These are phyloP conservation scores for Gortyna flavago DNA, from an alignment of 2,888 invertebrate species.

Conservation along the genomic window DNA sequence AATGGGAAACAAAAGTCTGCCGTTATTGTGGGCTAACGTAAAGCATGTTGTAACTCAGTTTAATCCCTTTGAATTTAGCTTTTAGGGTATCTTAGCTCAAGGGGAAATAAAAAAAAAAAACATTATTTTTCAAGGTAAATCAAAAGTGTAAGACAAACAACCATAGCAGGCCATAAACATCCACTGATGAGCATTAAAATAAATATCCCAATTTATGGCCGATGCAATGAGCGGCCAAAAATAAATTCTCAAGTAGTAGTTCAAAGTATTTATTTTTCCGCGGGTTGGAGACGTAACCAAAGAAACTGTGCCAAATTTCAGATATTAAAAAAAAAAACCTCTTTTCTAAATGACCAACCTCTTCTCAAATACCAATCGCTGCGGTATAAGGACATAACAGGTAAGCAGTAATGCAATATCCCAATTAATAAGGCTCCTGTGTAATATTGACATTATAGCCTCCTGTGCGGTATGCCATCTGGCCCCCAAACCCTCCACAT, in stretches of 20 bases:
- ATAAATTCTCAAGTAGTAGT: too few species aligned
- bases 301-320: not conserved
- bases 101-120: not conserved
- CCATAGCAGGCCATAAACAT: not conserved
- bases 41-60: slow-evolving; percentile 58
- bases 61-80: slow-evolving; percentile 54
- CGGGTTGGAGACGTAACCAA: not conserved
- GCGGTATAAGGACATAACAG: slow-evolving; percentile 29
- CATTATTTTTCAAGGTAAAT: too few species aligned
- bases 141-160: not conserved
- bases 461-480: slow-evolving; percentile 44
- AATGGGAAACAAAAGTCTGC: slow-evolving; percentile 47
- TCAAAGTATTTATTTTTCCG: too few species aligned
- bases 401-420: slow-evolving; percentile 49
- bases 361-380: slow-evolving; percentile 3
- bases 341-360: not conserved
- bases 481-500: slow-evolving; percentile 42
- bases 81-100: slow-evolving; percentile 38
- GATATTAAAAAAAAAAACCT: not conserved
- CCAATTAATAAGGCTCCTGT: slow-evolving; percentile 40
- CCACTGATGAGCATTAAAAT: not conserved
- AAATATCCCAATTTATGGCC: not conserved
- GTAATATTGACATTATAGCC: slow-evolving; percentile 55
- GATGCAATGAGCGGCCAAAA: not conserved
- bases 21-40: slow-evolving; percentile 55